Evolutionary conservation across 1,140 invertebrate species (phyloP), one percentile per base, ranked within the genome.

Genomic region (Drosophila saltans): DNA sequence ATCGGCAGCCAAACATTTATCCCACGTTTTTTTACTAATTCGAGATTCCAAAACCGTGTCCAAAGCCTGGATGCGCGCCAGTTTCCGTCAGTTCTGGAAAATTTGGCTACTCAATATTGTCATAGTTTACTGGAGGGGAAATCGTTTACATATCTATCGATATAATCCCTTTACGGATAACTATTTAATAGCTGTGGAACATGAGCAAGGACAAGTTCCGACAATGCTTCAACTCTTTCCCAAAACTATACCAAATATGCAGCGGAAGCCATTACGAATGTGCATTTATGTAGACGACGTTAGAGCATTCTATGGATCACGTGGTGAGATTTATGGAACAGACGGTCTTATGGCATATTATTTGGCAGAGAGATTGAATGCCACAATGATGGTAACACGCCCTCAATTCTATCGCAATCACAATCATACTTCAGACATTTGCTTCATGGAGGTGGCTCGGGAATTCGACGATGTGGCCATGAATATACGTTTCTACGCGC

Each of bases 101-200:
- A 77, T 90, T 28, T 92, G 91, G 91, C 28, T 91, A 10, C 57
- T 92, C 0, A 92, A 92, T 40, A 81, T 92, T 8, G 91, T 84
- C 3, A 90, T 92, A 10, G 64, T 91, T 1, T 92, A 74, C 56
- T 80, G 80, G 75, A 66, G 74, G 0, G 43, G 69, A 3, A 48
- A 67, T 2, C 65, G 74, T 2, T 48, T 92, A n/a, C 45, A 91
- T 28, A 39, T 82, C 0, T 92, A 91, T 61, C 79, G 91, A 16
- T 92, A 92, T 30, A 89, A 89, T 66, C 91, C 91, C 0, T 91
- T 91, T 24, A 78, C 64, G 7, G 45, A 90, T 30, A 73, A 90
- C 33, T 90, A 81, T 43, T 58, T 88, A 2, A 77, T 84, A 57
- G 57, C 75, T 6, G 65, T 79, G 10, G 52, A 60, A 0, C 28